Percentiles rank a stretch among this genome's conserved stretches.
Conservation (phyloP, 1,140 invertebrate genomes). For the Drosophila burlai region DNA sequence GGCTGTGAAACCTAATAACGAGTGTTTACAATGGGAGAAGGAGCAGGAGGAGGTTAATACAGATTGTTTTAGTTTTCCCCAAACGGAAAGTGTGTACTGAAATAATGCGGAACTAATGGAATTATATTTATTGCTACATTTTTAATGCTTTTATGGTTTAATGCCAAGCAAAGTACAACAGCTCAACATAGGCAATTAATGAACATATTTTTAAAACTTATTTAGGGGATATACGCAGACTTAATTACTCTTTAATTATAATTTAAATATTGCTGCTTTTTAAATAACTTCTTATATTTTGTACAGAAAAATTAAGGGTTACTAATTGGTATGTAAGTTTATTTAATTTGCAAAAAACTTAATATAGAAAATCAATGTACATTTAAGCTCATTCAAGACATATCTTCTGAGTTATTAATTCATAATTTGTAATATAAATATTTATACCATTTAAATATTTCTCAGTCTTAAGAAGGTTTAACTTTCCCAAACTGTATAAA, state of each 20-base stretch:
- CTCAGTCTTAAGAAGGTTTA: too few relatives aligned
- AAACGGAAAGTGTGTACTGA: background rate
- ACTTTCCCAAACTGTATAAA: too few relatives aligned
- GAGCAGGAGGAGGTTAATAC: background rate
- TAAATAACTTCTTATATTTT: background rate
- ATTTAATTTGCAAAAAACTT: too few relatives aligned
- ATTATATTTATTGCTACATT: conserved; percentile 10
- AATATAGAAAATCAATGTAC: too few relatives aligned
- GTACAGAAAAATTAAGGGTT: too few relatives aligned
- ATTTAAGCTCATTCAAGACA: too few relatives aligned
- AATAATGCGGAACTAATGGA: conserved; percentile 12
- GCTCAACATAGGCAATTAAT: background rate
- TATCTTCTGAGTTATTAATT: too few relatives aligned
- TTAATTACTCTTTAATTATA: background rate
- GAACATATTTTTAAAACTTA: background rate
- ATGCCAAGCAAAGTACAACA: background rate
- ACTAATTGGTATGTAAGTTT: too few relatives aligned
- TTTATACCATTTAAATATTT: too few relatives aligned
- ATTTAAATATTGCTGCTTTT: too few relatives aligned
- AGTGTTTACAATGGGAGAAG: conserved; percentile 15
- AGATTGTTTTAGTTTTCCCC: conserved; percentile 22
- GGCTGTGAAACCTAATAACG: conserved; percentile 21
- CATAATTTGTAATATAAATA: background rate
- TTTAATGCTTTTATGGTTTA: background rate
- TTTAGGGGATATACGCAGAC: background rate